phyloP scores from a whole-genome alignment of 37 sponge, comb jelly and placozoan genomes.

The Cladorhizidae sp. region DNA sequence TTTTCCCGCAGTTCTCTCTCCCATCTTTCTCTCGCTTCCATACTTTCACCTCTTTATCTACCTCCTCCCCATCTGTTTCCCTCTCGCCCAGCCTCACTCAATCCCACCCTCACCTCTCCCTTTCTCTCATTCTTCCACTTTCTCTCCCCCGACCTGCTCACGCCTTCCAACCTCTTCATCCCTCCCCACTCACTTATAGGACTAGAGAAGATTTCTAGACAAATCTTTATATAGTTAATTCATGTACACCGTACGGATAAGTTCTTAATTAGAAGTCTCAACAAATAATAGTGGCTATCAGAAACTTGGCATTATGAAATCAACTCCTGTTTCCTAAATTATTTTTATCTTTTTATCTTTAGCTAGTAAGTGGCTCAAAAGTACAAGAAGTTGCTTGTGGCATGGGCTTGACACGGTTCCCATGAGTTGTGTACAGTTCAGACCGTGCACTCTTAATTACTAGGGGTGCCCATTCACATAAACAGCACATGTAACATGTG shows the following conservation, averaged over 20 bases:
- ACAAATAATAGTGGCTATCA: neutral
- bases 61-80: neutral
- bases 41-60: neutral
- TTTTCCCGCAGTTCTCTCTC: neutral
- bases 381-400: no score
- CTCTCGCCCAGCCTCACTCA: neutral
- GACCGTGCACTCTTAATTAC: no score
- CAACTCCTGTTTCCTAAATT: neutral
- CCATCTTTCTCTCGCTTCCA: neutral
- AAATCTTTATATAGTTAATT: no score
- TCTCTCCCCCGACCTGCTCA: neutral
- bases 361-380: no score
- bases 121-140: neutral
- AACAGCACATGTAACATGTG: no score
- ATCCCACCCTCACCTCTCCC: neutral
- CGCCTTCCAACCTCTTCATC: neutral
- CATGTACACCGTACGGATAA: no score
- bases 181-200: neutral
- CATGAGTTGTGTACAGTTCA: no score
- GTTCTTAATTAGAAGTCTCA: neutral
- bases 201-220: neutral
- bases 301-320: neutral
- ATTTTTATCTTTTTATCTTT: no score
- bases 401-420: no score
- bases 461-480: no score